These are phyloP conservation scores for Dicrurus megarhynchus DNA, from an alignment of 2,113 vertebrate genomes.

Conservation along the genomic window DNA sequence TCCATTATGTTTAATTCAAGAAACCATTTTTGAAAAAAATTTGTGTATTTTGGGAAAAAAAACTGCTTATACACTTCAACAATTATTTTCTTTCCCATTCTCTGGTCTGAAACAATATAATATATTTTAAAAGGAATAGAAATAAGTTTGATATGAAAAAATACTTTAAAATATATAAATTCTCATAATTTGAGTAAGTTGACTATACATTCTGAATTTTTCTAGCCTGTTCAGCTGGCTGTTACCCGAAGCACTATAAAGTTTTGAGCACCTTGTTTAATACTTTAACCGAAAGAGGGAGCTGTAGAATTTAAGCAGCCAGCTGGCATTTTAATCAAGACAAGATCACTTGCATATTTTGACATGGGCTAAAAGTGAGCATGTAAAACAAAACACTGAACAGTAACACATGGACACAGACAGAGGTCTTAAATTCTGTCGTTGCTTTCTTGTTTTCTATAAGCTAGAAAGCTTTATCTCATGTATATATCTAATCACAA, in stretches of 20 bases:
- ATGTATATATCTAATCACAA: neutral
- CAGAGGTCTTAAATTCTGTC: neutral
- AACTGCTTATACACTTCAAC: neutral
- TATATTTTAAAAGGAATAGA: neutral
- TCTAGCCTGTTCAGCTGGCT: neutral
- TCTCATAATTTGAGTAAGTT: neutral
- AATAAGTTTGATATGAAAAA: neutral
- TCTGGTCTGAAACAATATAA: neutral
- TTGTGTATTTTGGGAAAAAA: neutral
- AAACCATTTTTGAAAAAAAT: neutral
- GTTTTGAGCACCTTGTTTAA: neutral
- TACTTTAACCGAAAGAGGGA: neutral
- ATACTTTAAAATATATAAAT: neutral
- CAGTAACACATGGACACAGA: neutral
- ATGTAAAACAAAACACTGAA: neutral
- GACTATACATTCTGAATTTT: neutral
- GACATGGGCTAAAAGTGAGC: neutral
- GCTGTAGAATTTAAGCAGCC: neutral
- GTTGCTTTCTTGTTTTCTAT: neutral
- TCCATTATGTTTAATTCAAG: neutral
- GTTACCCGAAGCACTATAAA: neutral
- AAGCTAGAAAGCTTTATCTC: neutral
- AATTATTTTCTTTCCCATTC: neutral
- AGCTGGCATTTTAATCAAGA: neutral
- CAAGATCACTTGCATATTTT: neutral